A percentile compares a stretch with the other conserved stretches of the same genome.
Conservation (phyloP, 2,888 invertebrate species). For the Scaptomyza flava region DNA sequence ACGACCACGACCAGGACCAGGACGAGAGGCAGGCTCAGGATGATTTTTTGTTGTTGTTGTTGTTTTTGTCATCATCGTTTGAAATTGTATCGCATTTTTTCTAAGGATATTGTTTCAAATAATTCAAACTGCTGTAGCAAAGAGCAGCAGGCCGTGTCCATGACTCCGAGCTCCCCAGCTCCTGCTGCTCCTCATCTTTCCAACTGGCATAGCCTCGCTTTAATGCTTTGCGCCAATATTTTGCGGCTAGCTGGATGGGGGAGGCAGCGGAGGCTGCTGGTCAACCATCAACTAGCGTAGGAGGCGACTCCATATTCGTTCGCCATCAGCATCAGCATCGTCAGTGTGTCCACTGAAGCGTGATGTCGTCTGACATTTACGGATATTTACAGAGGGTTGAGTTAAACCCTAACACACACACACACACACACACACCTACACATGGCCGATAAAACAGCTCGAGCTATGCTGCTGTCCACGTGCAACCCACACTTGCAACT, state of each 20-base stretch:
- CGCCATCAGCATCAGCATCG: conserved; percentile 35
- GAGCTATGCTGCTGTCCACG: conserved; percentile 10
- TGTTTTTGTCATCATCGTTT: conserved; percentile 66
- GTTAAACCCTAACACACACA: conserved; percentile 12
- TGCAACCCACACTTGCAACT: conserved; percentile 15
- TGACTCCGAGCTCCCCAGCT: not conserved
- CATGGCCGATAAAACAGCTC: conserved; percentile 21
- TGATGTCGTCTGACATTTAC: conserved; percentile 81
- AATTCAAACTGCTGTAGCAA: conserved; percentile 72
- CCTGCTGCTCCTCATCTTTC: not conserved
- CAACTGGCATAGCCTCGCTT: not conserved
- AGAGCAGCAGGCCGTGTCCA: conserved; percentile 38
- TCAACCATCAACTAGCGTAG: conserved; percentile 30
- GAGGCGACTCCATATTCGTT: conserved; percentile 63
- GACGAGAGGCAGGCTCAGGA: conserved; percentile 3
- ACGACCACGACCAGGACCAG: not conserved
- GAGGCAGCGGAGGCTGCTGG: conserved; percentile 13
- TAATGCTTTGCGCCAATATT: conserved; percentile 74
- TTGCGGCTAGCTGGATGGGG: conserved; percentile 55
- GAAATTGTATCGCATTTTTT: conserved; percentile 76
- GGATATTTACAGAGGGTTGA: conserved; percentile 61
- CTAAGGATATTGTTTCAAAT: conserved; percentile 79
- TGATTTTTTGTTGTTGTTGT: conserved; percentile 34
- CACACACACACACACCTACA: conserved; percentile 1
- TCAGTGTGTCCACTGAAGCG: conserved; percentile 76